Evolutionary conservation across 2,888 invertebrate genomes (phyloP), one percentile per base, ranked within the genome.

Genomic region (Catocala nupta): DNA sequence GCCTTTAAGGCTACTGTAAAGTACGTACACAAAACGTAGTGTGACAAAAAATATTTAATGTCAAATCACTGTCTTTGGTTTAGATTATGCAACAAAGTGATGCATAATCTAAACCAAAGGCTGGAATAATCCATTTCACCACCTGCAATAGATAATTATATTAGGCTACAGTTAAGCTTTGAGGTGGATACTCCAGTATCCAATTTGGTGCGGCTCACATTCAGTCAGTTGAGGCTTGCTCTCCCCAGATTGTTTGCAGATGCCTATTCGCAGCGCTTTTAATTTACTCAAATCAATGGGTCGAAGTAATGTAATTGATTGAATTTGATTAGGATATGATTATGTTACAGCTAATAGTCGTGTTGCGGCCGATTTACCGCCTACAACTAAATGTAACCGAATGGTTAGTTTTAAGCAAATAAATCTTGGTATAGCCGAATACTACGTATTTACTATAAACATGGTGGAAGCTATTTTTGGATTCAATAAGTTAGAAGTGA

Each of bases 281-380:
- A n/a, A 45, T 33, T 44, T 55, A 10, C 44, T 45, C 44, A 55
- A 45, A 36, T 55, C 55, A 59, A 52, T 39, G 49, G 34, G 10
- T 51, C 52, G 36, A 7, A 16, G 50, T 33, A 42, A 39, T 45
- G 42, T 43, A 49, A 42, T 33, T n/a, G 16, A 42, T 49, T 8
- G 42, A 50, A n/a, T 55, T 39, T 49, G 54, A 59, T 56, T 51
- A 61, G 63, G 59, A 57, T 59, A 56, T 45, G 45, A 45, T 45
- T 45, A 6, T 45, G 36, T 39, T 6, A 7, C 8, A 7, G 36
- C 36, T 25, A 9, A 9, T 39, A 39, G 36, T 9, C 8, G 8
- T 8, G 8, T 16, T 5, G 8, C 36, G 36, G 36, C 36, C 8
- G 36, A 39, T 8, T 39, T 9, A 39, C 9, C 36, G 36, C 8